Conservation (phyloP, 2,888 invertebrate genomes). For the Nasonovia ribisnigri region DNA sequence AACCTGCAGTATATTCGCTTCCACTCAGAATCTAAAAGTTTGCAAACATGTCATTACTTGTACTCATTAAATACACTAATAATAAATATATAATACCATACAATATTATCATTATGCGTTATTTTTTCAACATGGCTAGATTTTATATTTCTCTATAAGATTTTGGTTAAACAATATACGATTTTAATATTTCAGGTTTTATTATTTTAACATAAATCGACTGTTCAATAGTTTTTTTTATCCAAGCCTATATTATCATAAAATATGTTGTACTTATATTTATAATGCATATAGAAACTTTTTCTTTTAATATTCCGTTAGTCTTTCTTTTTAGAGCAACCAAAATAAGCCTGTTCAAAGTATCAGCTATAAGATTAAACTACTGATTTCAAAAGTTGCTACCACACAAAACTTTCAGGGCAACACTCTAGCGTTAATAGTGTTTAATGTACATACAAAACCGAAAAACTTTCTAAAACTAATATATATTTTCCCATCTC, state of each 20-base stretch:
- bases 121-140: too few species aligned
- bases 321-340: background rate
- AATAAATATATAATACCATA: too few species aligned
- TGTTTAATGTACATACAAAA: background rate
- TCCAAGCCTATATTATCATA: background rate
- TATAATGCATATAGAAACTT: background rate
- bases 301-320: background rate
- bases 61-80: too few species aligned
- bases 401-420: background rate
- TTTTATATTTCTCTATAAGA: background rate
- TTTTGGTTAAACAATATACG: background rate
- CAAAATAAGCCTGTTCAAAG: background rate
- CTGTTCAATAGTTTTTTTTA: background rate
- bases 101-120: too few species aligned
- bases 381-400: constrained; percentile 10
- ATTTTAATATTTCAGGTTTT: background rate
- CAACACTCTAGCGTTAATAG: background rate
- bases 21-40: too few species aligned
- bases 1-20: too few species aligned
- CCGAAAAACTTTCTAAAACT: background rate
- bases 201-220: background rate
- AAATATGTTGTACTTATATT: background rate
- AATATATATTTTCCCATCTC: background rate
- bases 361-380: background rate
- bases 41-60: too few species aligned